A percentile compares a stretch with the other conserved stretches of the same genome.
These are phyloP conservation scores for Mus spretus DNA, from an alignment of 2,797 vertebrate species.

Conservation along the genomic window DNA sequence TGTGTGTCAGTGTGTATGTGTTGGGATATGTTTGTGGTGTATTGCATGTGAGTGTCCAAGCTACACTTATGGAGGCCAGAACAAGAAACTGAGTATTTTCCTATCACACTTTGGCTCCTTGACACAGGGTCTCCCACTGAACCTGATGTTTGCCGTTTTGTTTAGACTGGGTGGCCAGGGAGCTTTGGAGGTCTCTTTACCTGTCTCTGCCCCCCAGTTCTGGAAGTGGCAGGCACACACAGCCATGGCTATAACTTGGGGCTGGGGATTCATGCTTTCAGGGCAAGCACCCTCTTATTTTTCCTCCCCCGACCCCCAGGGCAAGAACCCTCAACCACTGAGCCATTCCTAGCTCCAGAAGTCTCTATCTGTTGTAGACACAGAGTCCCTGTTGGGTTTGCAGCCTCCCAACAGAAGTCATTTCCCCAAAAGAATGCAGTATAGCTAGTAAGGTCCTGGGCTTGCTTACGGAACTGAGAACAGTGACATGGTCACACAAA, in stretches of 20 bases:
- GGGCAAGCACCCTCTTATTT: too few relatives aligned
- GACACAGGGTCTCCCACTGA: not conserved
- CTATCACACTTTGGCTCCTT: not conserved
- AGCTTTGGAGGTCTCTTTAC: not conserved
- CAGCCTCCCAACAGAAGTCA: not conserved
- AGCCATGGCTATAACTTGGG: not conserved
- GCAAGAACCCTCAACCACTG: not conserved
- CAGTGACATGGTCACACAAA: not conserved
- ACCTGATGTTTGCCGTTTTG: not conserved
- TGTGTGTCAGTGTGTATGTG: not conserved
- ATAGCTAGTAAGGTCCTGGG: not conserved
- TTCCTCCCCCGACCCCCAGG: too few relatives aligned
- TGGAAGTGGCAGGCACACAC: not conserved
- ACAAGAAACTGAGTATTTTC: not conserved
- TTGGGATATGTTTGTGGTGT: not conserved
- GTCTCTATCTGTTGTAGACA: not conserved
- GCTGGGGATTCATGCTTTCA: not conserved
- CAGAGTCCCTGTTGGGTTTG: not conserved
- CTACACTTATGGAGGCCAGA: not conserved
- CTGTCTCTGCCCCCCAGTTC: not conserved
- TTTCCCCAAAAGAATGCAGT: conserved; percentile 7
- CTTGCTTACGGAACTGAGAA: conserved; percentile 67
- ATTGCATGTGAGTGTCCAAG: not conserved
- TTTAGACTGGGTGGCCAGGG: not conserved
- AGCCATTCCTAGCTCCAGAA: not conserved